These are phyloP conservation scores for Apamea crenata DNA, from an alignment of 2,888 invertebrate species.

Conservation along the genomic window DNA sequence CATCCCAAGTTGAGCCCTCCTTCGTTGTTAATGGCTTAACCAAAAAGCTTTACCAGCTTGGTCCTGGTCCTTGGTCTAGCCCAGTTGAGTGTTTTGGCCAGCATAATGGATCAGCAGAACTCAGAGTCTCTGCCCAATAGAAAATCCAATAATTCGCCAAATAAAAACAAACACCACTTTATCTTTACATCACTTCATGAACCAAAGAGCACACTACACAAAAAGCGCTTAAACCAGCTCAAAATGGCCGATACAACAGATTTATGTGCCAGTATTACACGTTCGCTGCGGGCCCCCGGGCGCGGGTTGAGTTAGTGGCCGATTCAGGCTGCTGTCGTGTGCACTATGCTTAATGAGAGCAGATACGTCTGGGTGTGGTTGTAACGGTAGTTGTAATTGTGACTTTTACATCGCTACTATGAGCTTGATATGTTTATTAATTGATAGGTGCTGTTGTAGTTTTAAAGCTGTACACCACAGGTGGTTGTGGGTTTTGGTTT, in stretches of 20 bases:
- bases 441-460: conserved; percentile 16
- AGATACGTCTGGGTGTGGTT: conserved; percentile 70
- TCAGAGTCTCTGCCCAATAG: background rate
- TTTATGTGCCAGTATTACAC: conserved; percentile 75
- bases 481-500: background rate
- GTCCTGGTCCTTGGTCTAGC: background rate
- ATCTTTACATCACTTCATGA: conserved; percentile 61
- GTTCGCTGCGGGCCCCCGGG: conserved; percentile 73
- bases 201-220: conserved; percentile 59
- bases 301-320: conserved; percentile 70
- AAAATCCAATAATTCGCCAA: conserved; percentile 14
- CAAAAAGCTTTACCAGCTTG: background rate
- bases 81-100: background rate
- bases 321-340: conserved; percentile 67
- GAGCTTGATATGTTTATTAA: conserved; percentile 60
- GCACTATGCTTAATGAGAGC: conserved; percentile 76
- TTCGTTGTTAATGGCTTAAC: background rate
- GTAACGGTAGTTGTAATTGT: conserved; percentile 75
- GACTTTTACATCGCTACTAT: conserved; percentile 57
- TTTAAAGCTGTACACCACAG: background rate
- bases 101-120: background rate
- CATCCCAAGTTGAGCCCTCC: background rate
- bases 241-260: conserved; percentile 69
- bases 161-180: conserved; percentile 36
- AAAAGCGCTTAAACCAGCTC: conserved; percentile 66